Percentiles rank a stretch among this genome's conserved stretches.
Evolutionary conservation across 1,140 invertebrate genomes (phyloP).

Genomic region (Drosophila bocki): DNA sequence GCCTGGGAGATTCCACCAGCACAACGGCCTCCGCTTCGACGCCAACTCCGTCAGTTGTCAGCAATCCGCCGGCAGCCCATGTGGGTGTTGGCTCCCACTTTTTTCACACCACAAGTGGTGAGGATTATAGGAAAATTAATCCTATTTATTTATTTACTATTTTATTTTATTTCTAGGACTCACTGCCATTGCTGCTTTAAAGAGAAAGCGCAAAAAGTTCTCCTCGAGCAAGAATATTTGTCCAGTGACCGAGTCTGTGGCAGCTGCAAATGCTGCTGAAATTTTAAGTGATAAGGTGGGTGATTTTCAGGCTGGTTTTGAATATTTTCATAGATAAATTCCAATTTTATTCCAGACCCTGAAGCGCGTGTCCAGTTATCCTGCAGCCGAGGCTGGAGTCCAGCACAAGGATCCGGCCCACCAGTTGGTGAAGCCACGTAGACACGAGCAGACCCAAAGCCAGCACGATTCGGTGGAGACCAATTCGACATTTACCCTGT

Average conservation of each 20-base stretch:
- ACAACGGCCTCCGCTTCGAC: conserved; percentile 3
- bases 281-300: conserved; percentile 64
- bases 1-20: conserved; percentile 27
- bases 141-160: background rate
- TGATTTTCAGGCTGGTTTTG: background rate
- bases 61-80: conserved; percentile 28
- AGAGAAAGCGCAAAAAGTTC: conserved; percentile 92
- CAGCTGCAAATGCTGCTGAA: conserved; percentile 66
- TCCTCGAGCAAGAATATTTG: conserved; percentile 90
- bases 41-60: conserved; percentile 13
- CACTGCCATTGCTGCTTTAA: conserved; percentile 89
- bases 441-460: conserved; percentile 86
- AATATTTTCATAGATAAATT: background rate
- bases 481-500: conserved; percentile 74
- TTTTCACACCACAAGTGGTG: conserved; percentile 78
- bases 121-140: background rate
- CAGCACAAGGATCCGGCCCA: conserved; percentile 74
- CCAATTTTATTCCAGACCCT: conserved; percentile 47
- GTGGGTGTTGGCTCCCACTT: conserved; percentile 68
- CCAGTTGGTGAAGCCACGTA: conserved; percentile 73
- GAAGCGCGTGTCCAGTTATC: conserved; percentile 83
- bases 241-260: conserved; percentile 85
- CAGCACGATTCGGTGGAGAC: conserved; percentile 85
- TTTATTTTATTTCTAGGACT: conserved; percentile 69
- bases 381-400: conserved; percentile 68